These are phyloP conservation scores for Gavia stellata DNA, from an alignment of 2,113 vertebrate genomes.

Conservation along the genomic window DNA sequence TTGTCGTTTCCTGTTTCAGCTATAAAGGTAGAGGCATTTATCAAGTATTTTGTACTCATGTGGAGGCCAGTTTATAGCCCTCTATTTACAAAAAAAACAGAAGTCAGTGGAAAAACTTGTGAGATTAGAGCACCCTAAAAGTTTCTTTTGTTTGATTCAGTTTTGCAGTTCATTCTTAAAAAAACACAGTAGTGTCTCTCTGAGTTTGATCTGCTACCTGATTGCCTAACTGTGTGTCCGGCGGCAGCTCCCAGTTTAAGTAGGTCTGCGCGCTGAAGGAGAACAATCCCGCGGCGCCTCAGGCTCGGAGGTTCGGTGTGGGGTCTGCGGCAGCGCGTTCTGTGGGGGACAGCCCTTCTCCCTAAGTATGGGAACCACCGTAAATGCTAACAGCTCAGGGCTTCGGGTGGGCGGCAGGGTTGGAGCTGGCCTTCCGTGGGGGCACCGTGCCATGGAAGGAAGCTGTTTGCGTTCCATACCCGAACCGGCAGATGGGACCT, in stretches of 20 bases:
- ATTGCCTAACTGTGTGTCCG: accelerated
- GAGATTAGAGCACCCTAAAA: neutral
- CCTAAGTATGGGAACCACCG: accelerated
- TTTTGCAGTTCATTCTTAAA: neutral
- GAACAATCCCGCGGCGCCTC: accelerated
- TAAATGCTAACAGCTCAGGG: too few species aligned
- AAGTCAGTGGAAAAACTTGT: neutral
- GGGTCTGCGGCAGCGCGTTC: accelerated
- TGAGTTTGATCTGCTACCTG: accelerated
- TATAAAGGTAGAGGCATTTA: neutral
- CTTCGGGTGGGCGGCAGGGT: accelerated
- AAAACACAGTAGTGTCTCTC: accelerated
- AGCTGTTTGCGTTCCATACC: neutral
- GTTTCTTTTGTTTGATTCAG: neutral
- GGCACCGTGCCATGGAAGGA: too few species aligned
- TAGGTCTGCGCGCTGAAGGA: accelerated
- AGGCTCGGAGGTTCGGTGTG: accelerated
- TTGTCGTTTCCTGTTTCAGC: accelerated
- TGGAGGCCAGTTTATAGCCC: neutral
- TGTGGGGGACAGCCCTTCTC: accelerated
- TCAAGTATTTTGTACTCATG: neutral
- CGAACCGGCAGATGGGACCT: accelerated
- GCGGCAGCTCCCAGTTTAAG: accelerated
- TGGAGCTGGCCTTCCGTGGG: neutral
- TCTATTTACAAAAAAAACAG: neutral